Percentiles rank a stretch among this genome's conserved stretches.
Conservation (phyloP, 2,797 vertebrate genomes). For the Varecia variegata region DNA sequence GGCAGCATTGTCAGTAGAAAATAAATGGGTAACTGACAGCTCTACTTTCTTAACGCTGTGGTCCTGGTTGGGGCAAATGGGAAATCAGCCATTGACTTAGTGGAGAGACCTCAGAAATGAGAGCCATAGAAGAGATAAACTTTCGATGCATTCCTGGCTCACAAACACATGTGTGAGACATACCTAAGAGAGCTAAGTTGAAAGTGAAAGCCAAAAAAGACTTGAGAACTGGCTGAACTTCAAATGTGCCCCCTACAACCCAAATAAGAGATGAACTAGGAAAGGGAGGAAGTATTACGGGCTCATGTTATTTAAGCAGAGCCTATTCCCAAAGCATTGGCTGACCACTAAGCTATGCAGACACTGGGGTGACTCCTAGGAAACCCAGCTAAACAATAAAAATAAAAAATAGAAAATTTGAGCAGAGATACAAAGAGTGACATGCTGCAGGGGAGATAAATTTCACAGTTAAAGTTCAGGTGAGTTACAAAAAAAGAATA, state of each 20-base stretch:
- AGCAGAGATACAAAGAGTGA: not conserved
- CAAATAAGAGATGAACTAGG: not conserved
- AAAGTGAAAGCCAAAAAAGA: not conserved
- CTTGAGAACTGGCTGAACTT: not conserved
- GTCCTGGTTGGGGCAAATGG: not conserved
- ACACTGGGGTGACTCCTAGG: not conserved
- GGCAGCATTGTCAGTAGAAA: not conserved
- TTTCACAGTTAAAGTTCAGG: not conserved
- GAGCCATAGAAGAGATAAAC: not conserved
- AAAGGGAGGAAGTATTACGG: not conserved
- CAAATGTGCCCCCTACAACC: not conserved
- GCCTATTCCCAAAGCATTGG: not conserved
- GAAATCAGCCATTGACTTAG: not conserved
- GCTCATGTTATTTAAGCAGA: not conserved
- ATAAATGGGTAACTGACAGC: not conserved
- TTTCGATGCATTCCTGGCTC: not conserved
- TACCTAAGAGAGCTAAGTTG: not conserved
- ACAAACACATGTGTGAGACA: not conserved
- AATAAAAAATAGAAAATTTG: not conserved
- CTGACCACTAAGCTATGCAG: not conserved
- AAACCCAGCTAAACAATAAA: not conserved
- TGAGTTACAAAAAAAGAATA: not conserved
- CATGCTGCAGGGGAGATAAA: not conserved
- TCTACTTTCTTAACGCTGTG: not conserved
- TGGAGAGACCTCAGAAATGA: not conserved